Evolutionary conservation across 2,888 invertebrate species (phyloP).

Genomic region (Gandaritis pyraliata): DNA sequence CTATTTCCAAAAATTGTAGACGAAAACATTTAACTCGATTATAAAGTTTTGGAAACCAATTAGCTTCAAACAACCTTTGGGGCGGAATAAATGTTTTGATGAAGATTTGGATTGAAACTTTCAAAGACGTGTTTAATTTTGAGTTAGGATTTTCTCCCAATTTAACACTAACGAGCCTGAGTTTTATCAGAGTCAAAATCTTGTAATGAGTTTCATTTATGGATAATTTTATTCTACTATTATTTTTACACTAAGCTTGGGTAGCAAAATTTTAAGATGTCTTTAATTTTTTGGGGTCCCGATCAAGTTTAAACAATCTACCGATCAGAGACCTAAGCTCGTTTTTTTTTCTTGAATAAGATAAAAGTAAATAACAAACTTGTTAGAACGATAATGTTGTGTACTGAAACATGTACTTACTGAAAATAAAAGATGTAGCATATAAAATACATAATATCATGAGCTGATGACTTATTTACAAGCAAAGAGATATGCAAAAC

Average conservation of each 20-base stretch:
- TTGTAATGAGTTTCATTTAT: background rate
- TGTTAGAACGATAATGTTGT: slow-evolving; percentile 15
- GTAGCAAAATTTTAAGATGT: no score
- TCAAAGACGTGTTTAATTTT: slow-evolving; percentile 3
- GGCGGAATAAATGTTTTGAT: slow-evolving; percentile 53
- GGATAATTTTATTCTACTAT: no score
- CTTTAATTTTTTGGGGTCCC: no score
- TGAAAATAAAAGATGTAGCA: background rate
- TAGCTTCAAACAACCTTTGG: slow-evolving; percentile 50
- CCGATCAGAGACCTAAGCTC: no score
- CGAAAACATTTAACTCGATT: slow-evolving; percentile 50
- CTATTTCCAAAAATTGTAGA: slow-evolving; percentile 43
- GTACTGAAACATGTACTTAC: slow-evolving; percentile 4
- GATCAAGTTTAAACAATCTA: no score
- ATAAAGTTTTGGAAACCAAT: slow-evolving; percentile 57
- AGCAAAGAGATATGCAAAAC: slow-evolving; percentile 21
- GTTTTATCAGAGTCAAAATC: background rate
- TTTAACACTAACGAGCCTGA: background rate
- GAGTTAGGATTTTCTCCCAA: background rate
- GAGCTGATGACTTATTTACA: slow-evolving; percentile 11
- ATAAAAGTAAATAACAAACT: no score
- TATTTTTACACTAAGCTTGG: no score
- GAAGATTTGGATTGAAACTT: slow-evolving; percentile 41
- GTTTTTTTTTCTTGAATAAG: no score
- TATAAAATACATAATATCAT: slow-evolving; percentile 4